Conservation (phyloP, 2,797 vertebrate species). For the Eospalax fontanierii region DNA sequence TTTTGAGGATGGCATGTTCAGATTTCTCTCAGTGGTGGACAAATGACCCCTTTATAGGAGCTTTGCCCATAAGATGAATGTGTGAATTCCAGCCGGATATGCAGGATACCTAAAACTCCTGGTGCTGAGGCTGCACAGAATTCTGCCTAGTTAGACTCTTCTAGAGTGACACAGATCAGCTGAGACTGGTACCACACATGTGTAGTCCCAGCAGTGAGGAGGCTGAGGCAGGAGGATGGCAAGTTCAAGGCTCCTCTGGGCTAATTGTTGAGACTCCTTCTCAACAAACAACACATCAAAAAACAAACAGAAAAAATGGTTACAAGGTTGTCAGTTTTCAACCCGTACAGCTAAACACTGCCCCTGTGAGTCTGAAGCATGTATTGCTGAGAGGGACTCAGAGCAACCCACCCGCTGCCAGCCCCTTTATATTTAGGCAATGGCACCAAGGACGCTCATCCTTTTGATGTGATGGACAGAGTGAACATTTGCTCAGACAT, state of each 20-base stretch:
- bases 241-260: neutral
- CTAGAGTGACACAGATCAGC: neutral
- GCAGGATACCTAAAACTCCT: neutral
- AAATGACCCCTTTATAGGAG: neutral
- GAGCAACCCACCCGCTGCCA: neutral
- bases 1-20: neutral
- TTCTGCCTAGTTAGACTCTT: neutral
- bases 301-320: neutral
- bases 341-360: neutral
- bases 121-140: neutral
- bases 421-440: fast-evolving
- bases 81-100: neutral
- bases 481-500: neutral
- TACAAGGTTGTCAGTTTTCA: neutral
- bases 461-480: neutral
- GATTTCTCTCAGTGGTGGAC: neutral
- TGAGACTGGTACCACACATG: too few species aligned
- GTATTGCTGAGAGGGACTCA: neutral
- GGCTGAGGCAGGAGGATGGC: neutral
- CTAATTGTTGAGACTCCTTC: neutral
- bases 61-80: fast-evolving
- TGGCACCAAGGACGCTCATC: neutral
- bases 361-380: neutral
- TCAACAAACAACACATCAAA: neutral
- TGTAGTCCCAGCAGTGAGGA: neutral